Base-by-base conservation (phyloP, 2,888 invertebrate species). In the Clanis bilineata region DNA sequence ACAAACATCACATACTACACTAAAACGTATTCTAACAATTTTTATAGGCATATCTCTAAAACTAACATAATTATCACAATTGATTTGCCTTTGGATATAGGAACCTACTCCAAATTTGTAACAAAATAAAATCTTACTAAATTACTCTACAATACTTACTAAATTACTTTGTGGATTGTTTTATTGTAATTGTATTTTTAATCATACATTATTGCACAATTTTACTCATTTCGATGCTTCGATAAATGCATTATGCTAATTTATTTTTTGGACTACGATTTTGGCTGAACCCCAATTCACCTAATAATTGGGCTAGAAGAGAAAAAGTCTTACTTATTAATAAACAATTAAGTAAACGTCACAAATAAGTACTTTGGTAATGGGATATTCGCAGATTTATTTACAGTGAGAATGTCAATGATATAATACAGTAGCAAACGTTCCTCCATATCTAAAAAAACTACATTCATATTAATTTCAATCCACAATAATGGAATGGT, bases 11-110 rank as follows among this genome's bases (percentile, higher is more conserved):
- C 28, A 51, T 32, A 32, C 10, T 28, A 32, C 28, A 23, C 44
- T 32, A 32, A 6, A 32, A 32, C 18, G 10, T 18, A 51, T 32
- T 18, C n/a, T n/a, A n/a, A n/a, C n/a, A n/a, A n/a, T 23, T 36
- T 22, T 5, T 10, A 23, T 22, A 12, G 23, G 21, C n/a, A 56
- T 15, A 22, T n/a, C 21, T 39, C n/a, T 38, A 10, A n/a, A 15
- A 15, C 39, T 56, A 39, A 9, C n/a, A 39, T 36, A 54, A 44
- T 58, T 60, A 61, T 63, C 62, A 63, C 63, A 62, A 61, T 58
- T 56, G 63, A 62, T 60, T 60, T 65, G 59, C 61, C 36, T 59
- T 61, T 65, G 63, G 62, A 63, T 63, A 58, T 21, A n/a, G n/a
- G n/a, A n/a, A n/a, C n/a, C n/a, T n/a, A n/a, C 60, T 63, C 60